Evolutionary conservation across 2,797 vertebrate species (phyloP).

Genomic region (Microcaecilia unicolor): DNA sequence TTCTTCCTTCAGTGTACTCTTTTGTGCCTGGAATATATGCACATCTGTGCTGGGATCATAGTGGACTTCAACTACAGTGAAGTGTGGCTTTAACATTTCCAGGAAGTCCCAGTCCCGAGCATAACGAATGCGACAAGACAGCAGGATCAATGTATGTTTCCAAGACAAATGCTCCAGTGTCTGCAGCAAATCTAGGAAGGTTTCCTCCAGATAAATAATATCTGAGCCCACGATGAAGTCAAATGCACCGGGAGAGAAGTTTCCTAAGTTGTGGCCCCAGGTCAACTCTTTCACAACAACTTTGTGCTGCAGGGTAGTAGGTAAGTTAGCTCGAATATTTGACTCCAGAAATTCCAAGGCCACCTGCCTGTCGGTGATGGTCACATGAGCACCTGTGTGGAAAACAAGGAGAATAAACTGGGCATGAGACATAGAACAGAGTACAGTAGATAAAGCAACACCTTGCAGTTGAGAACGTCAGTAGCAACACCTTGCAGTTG

Average conservation of each 20-base stretch:
- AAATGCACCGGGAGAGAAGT: constrained; percentile 62
- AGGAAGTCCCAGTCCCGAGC: constrained; percentile 78
- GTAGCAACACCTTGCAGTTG: no score
- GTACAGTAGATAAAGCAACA: background rate
- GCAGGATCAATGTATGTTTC: constrained; percentile 53
- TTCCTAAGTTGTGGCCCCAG: constrained; percentile 73
- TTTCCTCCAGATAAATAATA: constrained; percentile 90
- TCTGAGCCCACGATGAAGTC: constrained; percentile 85
- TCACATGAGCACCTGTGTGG: constrained; percentile 67
- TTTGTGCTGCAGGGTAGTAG: constrained; percentile 42
- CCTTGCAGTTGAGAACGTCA: no score
- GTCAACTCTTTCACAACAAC: constrained; percentile 74
- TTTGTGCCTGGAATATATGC: constrained; percentile 71
- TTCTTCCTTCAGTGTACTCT: constrained; percentile 37
- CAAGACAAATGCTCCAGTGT: constrained; percentile 79
- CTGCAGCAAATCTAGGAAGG: constrained; percentile 70
- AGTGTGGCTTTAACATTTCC: constrained; percentile 58
- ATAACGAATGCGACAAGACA: constrained; percentile 87
- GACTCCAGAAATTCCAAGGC: constrained; percentile 75
- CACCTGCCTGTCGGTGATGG: constrained; percentile 78
- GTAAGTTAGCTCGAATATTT: constrained; percentile 77
- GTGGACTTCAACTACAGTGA: constrained; percentile 65
- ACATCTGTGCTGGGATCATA: constrained; percentile 77
- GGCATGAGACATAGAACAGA: background rate
- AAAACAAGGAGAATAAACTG: background rate